A percentile compares a stretch with the other conserved stretches of the same genome.
Evolutionary conservation across 2,888 invertebrate genomes (phyloP).

Genomic region (Argyra leucocephala): DNA sequence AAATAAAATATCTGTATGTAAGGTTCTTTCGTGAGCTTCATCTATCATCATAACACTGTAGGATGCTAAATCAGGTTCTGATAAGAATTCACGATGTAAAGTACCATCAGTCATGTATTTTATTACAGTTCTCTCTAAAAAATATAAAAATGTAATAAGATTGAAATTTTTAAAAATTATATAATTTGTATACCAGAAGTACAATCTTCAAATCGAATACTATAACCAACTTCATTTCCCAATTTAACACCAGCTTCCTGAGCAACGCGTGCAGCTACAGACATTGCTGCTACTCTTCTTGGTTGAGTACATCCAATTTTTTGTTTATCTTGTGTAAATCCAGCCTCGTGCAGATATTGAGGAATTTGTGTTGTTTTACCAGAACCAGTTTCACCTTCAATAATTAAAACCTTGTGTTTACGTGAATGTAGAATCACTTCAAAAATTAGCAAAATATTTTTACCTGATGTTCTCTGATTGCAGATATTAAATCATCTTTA

Average conservation of each 20-base stretch:
- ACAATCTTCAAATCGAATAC: constrained; percentile 97
- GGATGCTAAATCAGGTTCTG: constrained; percentile 89
- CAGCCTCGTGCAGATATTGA: constrained; percentile 92
- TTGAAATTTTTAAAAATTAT: neutral
- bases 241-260: constrained; percentile 96
- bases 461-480: constrained; percentile 79
- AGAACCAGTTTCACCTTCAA: constrained; percentile 97
- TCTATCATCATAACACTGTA: constrained; percentile 99
- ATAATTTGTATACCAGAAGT: constrained; percentile 54
- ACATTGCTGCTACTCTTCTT: constrained; percentile 97
- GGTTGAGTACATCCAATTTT: constrained; percentile 97
- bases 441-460: constrained; percentile 11
- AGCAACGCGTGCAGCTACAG: constrained; percentile 95
- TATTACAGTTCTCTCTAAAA: constrained; percentile 76
- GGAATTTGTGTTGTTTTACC: constrained; percentile 99
- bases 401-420: constrained; percentile 62
- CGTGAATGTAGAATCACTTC: neutral
- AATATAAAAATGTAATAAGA: neutral
- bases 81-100: constrained; percentile 89
- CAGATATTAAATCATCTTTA: constrained; percentile 75
- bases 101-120: constrained; percentile 99
- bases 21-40: constrained; percentile 96
- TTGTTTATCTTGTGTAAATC: constrained; percentile 71
- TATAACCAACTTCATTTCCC: constrained; percentile 82
- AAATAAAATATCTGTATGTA: constrained; percentile 97